These are phyloP conservation scores for Noctua fimbriata DNA, from an alignment of 2,888 invertebrate genomes.

Conservation along the genomic window DNA sequence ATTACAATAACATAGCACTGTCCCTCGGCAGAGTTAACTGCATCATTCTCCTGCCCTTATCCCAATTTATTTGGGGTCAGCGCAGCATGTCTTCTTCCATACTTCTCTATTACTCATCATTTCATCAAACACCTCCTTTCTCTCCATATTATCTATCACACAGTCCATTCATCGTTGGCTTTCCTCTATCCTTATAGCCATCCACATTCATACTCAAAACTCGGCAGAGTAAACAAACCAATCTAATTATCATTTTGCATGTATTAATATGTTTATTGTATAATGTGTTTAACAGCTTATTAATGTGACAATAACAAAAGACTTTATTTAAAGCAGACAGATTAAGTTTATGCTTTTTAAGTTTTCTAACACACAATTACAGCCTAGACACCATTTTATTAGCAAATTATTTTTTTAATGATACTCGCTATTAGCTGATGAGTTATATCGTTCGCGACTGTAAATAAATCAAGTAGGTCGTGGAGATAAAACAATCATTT, in stretches of 20 bases:
- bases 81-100: too few relatives aligned
- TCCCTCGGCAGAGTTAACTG: too few relatives aligned
- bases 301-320: slow-evolving; percentile 2
- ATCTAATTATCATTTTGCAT: not conserved
- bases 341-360: not conserved
- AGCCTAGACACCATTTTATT: slow-evolving; percentile 8
- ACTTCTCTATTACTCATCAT: too few relatives aligned
- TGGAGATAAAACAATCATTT: slow-evolving; percentile 21
- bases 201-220: too few relatives aligned
- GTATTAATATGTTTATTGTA: too few relatives aligned
- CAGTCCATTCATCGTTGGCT: too few relatives aligned
- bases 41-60: too few relatives aligned
- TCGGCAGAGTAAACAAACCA: not conserved
- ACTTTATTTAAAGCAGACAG: not conserved
- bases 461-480: slow-evolving; percentile 30
- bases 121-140: too few relatives aligned
- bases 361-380: slow-evolving; percentile 6
- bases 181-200: too few relatives aligned
- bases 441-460: not conserved
- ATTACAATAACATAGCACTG: too few relatives aligned
- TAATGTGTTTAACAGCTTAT: slow-evolving; percentile 1
- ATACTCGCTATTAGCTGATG: not conserved
- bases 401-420: slow-evolving; percentile 11
- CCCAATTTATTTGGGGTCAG: too few relatives aligned
- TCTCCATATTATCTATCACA: too few relatives aligned